Evolutionary conservation across 2,113 vertebrate genomes (phyloP).

Genomic region (Sorex araneus): DNA sequence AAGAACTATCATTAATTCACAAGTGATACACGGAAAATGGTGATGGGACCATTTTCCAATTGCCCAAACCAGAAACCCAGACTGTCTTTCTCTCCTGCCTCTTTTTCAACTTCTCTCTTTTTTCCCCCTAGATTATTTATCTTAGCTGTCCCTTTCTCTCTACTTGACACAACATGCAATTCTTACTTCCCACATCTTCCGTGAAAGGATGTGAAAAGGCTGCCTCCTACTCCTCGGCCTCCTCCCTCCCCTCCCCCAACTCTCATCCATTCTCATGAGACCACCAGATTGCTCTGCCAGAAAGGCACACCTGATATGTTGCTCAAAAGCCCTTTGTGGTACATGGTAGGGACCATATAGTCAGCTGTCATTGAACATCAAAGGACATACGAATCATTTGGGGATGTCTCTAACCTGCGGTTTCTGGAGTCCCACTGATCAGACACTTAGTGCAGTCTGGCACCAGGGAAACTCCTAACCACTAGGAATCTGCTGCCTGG

Average conservation of each 20-base stretch:
- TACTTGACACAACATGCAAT: background rate
- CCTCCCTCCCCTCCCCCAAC: background rate
- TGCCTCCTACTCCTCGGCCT: background rate
- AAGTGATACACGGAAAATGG: background rate
- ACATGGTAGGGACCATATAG: background rate
- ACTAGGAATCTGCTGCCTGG: background rate
- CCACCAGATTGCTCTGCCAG: background rate
- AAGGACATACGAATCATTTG: background rate
- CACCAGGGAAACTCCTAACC: background rate
- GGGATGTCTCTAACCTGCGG: background rate
- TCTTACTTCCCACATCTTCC: background rate
- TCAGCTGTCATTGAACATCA: background rate
- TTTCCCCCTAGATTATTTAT: constrained; percentile 26
- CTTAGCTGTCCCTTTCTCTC: background rate
- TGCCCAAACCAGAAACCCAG: background rate
- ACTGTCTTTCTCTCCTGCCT: background rate
- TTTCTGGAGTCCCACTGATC: background rate
- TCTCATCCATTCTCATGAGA: background rate
- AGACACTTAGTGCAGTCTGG: background rate
- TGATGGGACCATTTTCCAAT: background rate
- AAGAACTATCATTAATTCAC: background rate
- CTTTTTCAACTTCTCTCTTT: background rate
- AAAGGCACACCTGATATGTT: background rate
- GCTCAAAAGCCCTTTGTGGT: background rate
- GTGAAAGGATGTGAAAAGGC: background rate